Evolutionary conservation across 2,888 invertebrate species (phyloP), one percentile per base, ranked within the genome.

Genomic region (Nemotelus nigrinus): DNA sequence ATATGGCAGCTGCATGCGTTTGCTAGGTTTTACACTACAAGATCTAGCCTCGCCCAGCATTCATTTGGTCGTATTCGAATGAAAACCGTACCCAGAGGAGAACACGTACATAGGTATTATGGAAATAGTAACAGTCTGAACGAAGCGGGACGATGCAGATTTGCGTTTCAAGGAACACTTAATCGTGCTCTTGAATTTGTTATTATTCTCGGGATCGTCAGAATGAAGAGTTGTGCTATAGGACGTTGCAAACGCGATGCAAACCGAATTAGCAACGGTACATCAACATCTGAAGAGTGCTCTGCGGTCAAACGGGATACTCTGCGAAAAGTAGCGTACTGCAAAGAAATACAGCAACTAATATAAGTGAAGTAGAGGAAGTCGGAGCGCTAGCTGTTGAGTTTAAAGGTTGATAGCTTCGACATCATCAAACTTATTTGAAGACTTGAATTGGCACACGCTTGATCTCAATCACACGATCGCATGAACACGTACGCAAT

Each of bases 171-270:
- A n/a, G 25, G 58, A 57, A 72, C 72, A 72, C 58, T 72, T 53
- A 58, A 71, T 71, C 71, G 72, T 72, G 58, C 47, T 58, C 44
- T 72, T 72, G 58, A 58, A 72, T 72, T 72, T 72, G 72, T 72
- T 72, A 72, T 71, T 71, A 55, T 71, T 71, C 71, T 43, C 57
- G 25, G 25, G 25, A 71, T 2, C 53, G 44, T 45, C 44, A 41
- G 43, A 10, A 45, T 55, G 25, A 10, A 71, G 25, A 25, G 43
- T 71, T n/a, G 41, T 43, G 44, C 44, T 25, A 25, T 25, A 71
- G 71, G 71, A 43, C 57, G 71, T 2, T 3, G 41, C 41, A 68
- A 71, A 71, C 53, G 53, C 8, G 3, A 44, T 70, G 6, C 50
- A 39, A 7, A 10, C 25, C 2, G 50, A 64, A 64, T 64, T 43